Conservation (phyloP, 2,888 invertebrate genomes). For the Drosophila mimetica region DNA sequence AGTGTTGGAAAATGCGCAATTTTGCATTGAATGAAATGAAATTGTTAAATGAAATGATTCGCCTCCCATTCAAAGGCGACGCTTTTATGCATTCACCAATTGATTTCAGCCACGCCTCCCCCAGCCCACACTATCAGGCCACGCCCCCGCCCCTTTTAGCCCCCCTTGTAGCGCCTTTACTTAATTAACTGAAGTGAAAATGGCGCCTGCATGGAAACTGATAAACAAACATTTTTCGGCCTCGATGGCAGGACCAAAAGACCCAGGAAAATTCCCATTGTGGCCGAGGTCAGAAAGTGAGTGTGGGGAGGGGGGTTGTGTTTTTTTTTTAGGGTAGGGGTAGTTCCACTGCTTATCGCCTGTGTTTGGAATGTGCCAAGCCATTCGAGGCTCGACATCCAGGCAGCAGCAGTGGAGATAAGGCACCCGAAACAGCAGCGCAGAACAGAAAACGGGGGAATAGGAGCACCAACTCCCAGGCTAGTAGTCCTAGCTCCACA, state of each 20-base stretch:
- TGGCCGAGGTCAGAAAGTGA: background rate
- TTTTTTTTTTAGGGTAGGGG: background rate
- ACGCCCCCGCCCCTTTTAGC: background rate
- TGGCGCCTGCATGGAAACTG: constrained; percentile 65
- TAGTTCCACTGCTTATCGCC: constrained; percentile 69
- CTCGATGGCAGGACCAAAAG: constrained; percentile 16
- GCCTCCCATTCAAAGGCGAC: constrained; percentile 34
- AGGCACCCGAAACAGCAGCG: constrained; percentile 38
- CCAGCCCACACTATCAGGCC: constrained; percentile 11
- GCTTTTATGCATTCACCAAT: constrained; percentile 54
- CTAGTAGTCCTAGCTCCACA: constrained; percentile 4
- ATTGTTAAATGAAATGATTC: constrained; percentile 77
- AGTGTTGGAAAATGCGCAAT: constrained; percentile 72
- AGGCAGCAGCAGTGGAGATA: constrained; percentile 60
- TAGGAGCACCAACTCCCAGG: constrained; percentile 28
- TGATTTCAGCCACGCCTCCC: constrained; percentile 56
- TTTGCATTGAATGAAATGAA: constrained; percentile 69
- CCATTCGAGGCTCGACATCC: constrained; percentile 76
- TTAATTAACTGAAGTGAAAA: constrained; percentile 79
- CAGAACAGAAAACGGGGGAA: constrained; percentile 4
- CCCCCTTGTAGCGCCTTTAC: constrained; percentile 58
- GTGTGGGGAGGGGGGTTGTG: background rate
- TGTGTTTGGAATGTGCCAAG: constrained; percentile 73
- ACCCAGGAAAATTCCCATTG: constrained; percentile 11
- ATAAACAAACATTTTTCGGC: constrained; percentile 67